These are phyloP conservation scores for Sialia sialis DNA, from an alignment of 2,113 vertebrate species.

Conservation along the genomic window DNA sequence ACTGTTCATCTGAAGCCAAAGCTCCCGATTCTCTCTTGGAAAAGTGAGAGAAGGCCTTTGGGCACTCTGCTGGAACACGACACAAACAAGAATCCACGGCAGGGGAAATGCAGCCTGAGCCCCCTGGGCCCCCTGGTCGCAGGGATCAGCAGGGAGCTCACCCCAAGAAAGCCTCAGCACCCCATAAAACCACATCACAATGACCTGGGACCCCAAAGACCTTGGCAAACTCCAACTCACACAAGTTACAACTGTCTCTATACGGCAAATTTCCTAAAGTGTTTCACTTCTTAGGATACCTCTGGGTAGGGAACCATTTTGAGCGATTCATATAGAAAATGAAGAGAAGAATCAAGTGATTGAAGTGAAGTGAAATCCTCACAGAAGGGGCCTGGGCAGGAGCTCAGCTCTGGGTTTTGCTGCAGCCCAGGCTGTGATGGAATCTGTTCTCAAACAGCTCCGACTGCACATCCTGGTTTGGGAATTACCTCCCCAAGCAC, in stretches of 20 bases:
- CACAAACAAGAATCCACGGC: not conserved
- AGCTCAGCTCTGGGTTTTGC: not conserved
- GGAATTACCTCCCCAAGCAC: rapidly evolving
- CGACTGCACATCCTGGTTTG: not conserved
- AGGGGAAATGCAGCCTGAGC: not conserved
- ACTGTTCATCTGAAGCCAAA: not conserved
- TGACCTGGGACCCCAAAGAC: not conserved
- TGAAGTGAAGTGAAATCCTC: not conserved
- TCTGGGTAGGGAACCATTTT: not conserved
- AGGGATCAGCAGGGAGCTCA: not conserved
- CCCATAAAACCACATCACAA: rapidly evolving
- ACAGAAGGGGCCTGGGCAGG: not conserved
- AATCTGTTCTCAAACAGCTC: not conserved
- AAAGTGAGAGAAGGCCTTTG: not conserved
- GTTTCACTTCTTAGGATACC: not conserved
- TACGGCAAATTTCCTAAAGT: not conserved
- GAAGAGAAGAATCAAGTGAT: not conserved
- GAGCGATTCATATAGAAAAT: not conserved
- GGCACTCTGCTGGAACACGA: not conserved
- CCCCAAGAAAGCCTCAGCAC: not conserved
- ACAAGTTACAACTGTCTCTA: not conserved
- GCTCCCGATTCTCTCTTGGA: not conserved
- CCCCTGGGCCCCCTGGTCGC: not conserved
- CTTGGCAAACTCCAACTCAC: not conserved
- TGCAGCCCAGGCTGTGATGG: not conserved